These are phyloP conservation scores for Nipponia nippon DNA, from an alignment of 2,113 vertebrate genomes.

Conservation along the genomic window DNA sequence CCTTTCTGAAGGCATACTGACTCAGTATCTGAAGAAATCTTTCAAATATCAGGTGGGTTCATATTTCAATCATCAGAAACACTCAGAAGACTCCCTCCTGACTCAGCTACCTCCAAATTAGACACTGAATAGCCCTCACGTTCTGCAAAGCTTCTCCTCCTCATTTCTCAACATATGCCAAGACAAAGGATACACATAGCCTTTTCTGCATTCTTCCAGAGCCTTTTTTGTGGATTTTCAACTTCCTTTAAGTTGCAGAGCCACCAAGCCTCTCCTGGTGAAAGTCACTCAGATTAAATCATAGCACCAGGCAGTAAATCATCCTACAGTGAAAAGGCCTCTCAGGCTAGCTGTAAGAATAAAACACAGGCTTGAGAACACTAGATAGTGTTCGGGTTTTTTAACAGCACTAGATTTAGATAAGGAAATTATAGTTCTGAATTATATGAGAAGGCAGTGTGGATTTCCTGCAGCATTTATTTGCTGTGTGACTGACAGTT, in stretches of 20 bases:
- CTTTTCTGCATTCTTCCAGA: not conserved
- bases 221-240: not conserved
- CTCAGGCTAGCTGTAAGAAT: not conserved
- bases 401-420: not conserved
- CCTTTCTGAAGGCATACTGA: not conserved
- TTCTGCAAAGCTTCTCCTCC: not conserved
- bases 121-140: not conserved
- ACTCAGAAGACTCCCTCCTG: not conserved
- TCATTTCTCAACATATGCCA: not conserved
- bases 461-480: not conserved
- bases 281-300: not conserved
- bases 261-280: not conserved
- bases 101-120: not conserved
- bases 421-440: slow-evolving; percentile 8
- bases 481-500: not conserved
- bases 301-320: not conserved
- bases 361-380: not conserved
- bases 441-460: not conserved
- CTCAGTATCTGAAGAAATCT: not conserved
- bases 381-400: not conserved
- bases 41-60: not conserved
- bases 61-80: not conserved
- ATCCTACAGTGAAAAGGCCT: not conserved
- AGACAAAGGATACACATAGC: not conserved
- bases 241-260: not conserved